phyloP scores from a whole-genome alignment of 2,888 invertebrate species.

The Tupiocoris notatus region DNA sequence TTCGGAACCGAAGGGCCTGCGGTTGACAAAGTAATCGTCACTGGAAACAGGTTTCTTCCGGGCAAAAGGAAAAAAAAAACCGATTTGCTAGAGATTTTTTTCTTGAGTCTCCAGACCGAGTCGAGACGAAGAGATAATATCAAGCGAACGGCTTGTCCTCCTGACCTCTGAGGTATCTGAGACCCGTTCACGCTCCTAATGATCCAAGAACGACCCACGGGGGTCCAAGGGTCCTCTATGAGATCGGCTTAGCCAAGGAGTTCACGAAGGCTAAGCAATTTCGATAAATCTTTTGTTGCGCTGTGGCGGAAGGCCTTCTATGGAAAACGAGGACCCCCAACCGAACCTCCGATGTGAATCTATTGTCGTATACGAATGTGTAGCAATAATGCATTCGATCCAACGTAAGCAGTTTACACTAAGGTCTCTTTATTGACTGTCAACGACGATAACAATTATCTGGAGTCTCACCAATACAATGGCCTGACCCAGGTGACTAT shows the following conservation, averaged over 20 bases:
- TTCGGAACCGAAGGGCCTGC: too few relatives aligned
- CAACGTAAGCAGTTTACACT: too few relatives aligned
- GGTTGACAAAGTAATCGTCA: too few relatives aligned
- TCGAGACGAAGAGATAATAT: background rate
- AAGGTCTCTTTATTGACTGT: too few relatives aligned
- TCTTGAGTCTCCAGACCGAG: background rate
- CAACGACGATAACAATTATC: background rate
- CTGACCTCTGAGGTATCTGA: constrained; percentile 2
- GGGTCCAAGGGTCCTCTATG: background rate
- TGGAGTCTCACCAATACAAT: background rate
- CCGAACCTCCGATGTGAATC: background rate
- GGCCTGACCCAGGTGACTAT: too few relatives aligned
- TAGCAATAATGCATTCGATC: background rate
- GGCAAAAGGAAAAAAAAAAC: too few relatives aligned
- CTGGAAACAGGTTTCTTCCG: too few relatives aligned
- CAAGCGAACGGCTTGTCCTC: constrained; percentile 3
- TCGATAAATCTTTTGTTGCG: too few relatives aligned
- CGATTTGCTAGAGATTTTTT: too few relatives aligned
- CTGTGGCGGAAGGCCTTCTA: background rate
- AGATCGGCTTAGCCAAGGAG: too few relatives aligned
- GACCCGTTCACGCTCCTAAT: background rate
- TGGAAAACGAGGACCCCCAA: background rate
- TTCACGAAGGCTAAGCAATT: background rate
- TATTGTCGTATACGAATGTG: background rate
- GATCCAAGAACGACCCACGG: background rate